A percentile compares a stretch with the other conserved stretches of the same genome.
phyloP scores from a whole-genome alignment of 1,140 invertebrate genomes.

The Leptopilina clavipes region DNA sequence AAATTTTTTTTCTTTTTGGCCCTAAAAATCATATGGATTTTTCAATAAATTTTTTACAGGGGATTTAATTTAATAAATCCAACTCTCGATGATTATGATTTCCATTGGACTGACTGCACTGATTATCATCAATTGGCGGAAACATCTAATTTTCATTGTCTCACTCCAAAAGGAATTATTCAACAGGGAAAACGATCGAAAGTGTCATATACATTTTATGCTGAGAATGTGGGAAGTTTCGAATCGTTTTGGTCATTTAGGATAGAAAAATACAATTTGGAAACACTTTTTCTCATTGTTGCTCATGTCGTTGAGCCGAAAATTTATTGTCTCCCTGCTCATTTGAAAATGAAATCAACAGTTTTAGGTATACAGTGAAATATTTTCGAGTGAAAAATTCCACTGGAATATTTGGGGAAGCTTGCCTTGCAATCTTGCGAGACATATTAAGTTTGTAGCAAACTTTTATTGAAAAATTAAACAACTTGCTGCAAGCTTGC shows the following conservation, averaged over 20 bases:
- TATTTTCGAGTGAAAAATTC: too few species aligned
- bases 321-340: constrained; percentile 58
- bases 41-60: constrained; percentile 50
- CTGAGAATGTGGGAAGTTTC: constrained; percentile 66
- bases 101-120: constrained; percentile 61
- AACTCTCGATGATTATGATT: constrained; percentile 66
- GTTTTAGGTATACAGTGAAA: constrained; percentile 53
- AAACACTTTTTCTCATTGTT: constrained; percentile 67
- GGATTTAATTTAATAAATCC: constrained; percentile 69
- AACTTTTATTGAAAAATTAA: too few species aligned
- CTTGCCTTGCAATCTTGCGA: too few species aligned
- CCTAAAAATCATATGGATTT: too few species aligned
- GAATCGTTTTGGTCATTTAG: constrained; percentile 71
- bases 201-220: constrained; percentile 66
- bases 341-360: constrained; percentile 65
- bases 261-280: constrained; percentile 67
- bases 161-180: constrained; percentile 59
- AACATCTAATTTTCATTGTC: constrained; percentile 67
- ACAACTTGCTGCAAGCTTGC: too few species aligned
- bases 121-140: constrained; percentile 38
- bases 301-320: constrained; percentile 67
- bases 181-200: constrained; percentile 62
- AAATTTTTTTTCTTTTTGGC: too few species aligned
- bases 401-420: too few species aligned
- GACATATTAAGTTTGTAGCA: too few species aligned